Percentiles rank a stretch among this genome's conserved stretches.
These are phyloP conservation scores for Spea multiplicata DNA, from an alignment of 2,113 vertebrate genomes.

Conservation along the genomic window DNA sequence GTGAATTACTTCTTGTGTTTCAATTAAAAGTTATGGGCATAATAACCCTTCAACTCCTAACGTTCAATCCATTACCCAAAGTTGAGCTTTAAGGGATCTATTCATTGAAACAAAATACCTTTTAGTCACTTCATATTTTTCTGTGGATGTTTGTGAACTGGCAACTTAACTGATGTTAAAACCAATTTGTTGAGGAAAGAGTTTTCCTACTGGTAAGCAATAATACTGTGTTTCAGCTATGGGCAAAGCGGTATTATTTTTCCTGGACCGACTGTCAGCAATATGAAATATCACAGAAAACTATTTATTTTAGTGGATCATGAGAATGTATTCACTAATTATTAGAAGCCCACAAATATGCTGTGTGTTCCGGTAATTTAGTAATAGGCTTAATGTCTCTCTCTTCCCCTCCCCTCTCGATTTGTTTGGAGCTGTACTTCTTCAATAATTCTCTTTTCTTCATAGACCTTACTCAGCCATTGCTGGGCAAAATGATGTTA, in stretches of 20 bases:
- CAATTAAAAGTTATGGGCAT: conserved; percentile 61
- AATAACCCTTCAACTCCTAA: conserved; percentile 59
- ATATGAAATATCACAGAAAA: no score
- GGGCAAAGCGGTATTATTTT: neutral
- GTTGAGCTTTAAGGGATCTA: conserved; percentile 60
- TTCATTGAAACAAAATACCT: conserved; percentile 58
- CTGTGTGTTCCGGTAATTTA: no score
- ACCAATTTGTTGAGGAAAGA: conserved; percentile 47
- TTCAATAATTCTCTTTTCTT: no score
- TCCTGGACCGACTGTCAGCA: no score
- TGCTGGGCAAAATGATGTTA: no score
- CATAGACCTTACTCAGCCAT: no score
- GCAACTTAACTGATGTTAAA: conserved; percentile 44
- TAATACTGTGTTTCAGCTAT: conserved; percentile 23
- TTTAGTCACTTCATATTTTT: conserved; percentile 57
- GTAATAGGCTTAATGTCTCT: no score
- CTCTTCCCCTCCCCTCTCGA: no score
- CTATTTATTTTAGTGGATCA: no score
- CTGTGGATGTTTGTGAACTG: conserved; percentile 47
- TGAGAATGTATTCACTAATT: conserved; percentile 24
- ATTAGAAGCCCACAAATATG: neutral
- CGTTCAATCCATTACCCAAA: conserved; percentile 63
- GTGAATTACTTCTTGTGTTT: conserved; percentile 67
- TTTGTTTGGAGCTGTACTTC: no score
- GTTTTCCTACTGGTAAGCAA: conserved; percentile 39